These are phyloP conservation scores for Notothenia coriiceps DNA, from an alignment of 2,113 vertebrate species.

Conservation along the genomic window DNA sequence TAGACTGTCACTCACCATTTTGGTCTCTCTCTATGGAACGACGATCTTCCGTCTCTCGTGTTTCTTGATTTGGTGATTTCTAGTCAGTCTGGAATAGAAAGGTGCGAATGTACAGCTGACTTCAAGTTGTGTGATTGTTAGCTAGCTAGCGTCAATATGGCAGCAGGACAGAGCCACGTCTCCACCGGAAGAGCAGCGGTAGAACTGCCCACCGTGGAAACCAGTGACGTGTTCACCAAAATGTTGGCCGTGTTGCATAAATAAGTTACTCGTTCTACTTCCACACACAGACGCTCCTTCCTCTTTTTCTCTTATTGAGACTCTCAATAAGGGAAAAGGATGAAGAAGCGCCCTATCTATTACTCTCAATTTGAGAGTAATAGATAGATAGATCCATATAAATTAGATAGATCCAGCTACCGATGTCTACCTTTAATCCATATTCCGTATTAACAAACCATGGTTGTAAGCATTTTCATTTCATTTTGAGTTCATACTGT, in stretches of 20 bases:
- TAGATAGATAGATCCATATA: neutral
- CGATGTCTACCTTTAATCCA: neutral
- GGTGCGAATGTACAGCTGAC: conserved; percentile 25
- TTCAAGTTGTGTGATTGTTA: conserved; percentile 57
- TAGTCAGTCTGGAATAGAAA: conserved; percentile 33
- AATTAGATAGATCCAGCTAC: no score
- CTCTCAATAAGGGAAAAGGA: no score
- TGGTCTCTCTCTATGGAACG: conserved; percentile 54
- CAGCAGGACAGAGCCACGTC: conserved; percentile 82
- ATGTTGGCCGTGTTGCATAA: conserved; percentile 38
- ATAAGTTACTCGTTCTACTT: neutral
- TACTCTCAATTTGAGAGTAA: no score
- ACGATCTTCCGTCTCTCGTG: conserved; percentile 44
- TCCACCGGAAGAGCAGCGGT: conserved; percentile 77
- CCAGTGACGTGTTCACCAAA: conserved; percentile 69
- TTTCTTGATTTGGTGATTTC: conserved; percentile 17
- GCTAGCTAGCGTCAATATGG: conserved; percentile 78
- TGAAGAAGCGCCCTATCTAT: no score
- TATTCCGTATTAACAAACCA: neutral
- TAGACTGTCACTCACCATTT: conserved; percentile 73
- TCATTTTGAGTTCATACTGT: no score
- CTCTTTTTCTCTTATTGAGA: neutral
- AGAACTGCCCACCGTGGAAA: conserved; percentile 65
- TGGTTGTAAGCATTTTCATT: no score
- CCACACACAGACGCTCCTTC: neutral